A percentile compares a stretch with the other conserved stretches of the same genome.
Evolutionary conservation across 2,797 vertebrate genomes (phyloP).

Genomic region (Cryptoblepharus egeriae): DNA sequence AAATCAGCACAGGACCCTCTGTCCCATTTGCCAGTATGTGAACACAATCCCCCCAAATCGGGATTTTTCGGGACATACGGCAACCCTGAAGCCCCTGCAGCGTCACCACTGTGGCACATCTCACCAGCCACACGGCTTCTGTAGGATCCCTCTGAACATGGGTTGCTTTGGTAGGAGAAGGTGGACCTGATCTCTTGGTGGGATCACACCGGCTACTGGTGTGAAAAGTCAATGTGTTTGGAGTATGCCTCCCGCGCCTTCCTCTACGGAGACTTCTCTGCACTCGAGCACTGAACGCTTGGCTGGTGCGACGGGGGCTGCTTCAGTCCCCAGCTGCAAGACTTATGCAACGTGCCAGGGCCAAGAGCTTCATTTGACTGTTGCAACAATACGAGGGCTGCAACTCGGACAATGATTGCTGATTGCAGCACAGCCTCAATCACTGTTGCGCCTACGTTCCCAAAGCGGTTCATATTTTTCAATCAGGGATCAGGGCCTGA

Average conservation of each 20-base stretch:
- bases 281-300: too few relatives aligned
- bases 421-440: background rate
- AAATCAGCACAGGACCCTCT: too few relatives aligned
- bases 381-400: background rate
- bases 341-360: background rate
- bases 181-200: background rate
- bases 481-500: too few relatives aligned
- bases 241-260: too few relatives aligned
- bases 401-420: background rate
- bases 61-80: too few relatives aligned
- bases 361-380: background rate
- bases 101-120: too few relatives aligned
- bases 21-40: too few relatives aligned
- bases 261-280: too few relatives aligned
- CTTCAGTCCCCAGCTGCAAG: background rate
- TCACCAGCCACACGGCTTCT: too few relatives aligned
- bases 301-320: background rate
- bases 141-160: background rate
- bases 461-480: background rate
- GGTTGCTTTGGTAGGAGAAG: background rate
- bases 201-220: background rate
- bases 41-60: too few relatives aligned
- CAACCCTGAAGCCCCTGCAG: too few relatives aligned
- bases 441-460: background rate
- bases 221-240: background rate